phyloP scores from a whole-genome alignment of 2,113 vertebrate species.

The Leptobrachium ailaonicum region DNA sequence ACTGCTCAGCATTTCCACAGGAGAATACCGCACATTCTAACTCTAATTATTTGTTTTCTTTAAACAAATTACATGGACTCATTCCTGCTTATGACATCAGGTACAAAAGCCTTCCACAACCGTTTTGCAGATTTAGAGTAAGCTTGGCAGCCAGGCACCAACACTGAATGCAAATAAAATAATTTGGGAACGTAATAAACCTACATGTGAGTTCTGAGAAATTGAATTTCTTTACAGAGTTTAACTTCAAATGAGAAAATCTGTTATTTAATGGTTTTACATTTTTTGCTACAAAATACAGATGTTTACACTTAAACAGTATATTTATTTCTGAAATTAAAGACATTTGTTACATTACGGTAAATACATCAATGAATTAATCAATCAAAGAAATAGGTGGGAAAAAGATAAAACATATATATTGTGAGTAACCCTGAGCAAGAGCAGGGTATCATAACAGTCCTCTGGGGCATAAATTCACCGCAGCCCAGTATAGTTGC shows the following conservation, averaged over 20 bases:
- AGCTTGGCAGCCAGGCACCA: constrained; percentile 27
- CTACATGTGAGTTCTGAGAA: constrained; percentile 25
- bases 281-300: background rate
- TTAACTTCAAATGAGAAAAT: background rate
- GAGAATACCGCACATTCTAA: constrained; percentile 37
- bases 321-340: too few relatives aligned
- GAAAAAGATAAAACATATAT: too few relatives aligned
- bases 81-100: constrained; percentile 33
- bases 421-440: too few relatives aligned
- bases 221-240: background rate
- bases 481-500: too few relatives aligned
- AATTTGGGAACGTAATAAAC: constrained; percentile 33
- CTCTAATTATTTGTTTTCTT: constrained; percentile 3
- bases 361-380: too few relatives aligned
- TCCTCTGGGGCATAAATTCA: too few relatives aligned
- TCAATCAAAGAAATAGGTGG: too few relatives aligned
- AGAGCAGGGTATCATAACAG: too few relatives aligned
- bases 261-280: background rate
- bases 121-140: background rate
- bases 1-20: background rate
- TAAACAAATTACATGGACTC: constrained; percentile 31
- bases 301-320: background rate
- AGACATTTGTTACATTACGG: too few relatives aligned
- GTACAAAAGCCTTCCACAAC: constrained; percentile 20
- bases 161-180: constrained; percentile 27